These are phyloP conservation scores for Pedicia rivosa DNA, from an alignment of 2,888 invertebrate species.

Conservation along the genomic window DNA sequence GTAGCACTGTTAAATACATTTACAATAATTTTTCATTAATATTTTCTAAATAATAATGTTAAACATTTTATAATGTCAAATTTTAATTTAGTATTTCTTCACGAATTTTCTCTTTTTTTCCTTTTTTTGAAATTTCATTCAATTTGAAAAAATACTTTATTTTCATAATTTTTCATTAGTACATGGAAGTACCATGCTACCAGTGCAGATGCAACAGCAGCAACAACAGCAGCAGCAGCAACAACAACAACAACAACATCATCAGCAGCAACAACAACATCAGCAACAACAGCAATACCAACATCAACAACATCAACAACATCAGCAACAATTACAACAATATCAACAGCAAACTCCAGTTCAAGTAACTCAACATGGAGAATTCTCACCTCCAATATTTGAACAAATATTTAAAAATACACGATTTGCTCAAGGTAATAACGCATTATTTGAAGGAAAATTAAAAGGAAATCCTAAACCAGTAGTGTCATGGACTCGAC, in stretches of 20 bases:
- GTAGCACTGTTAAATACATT: too few relatives aligned
- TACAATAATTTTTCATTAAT: too few relatives aligned
- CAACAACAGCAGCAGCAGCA: constrained; percentile 3
- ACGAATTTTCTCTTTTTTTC: too few relatives aligned
- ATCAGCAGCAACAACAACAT: constrained; percentile 7
- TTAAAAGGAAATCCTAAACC: constrained; percentile 85
- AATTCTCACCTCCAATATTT: constrained; percentile 83
- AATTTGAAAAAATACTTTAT: constrained; percentile 1
- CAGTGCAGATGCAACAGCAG: not conserved
- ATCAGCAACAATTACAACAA: constrained; percentile 7
- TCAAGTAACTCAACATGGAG: constrained; percentile 46
- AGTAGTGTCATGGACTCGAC: constrained; percentile 78
- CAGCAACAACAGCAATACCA: constrained; percentile 23
- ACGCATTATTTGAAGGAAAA: constrained; percentile 83
- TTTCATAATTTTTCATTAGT: not conserved
- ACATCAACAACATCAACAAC: constrained; percentile 8
- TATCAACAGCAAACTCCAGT: constrained; percentile 29
- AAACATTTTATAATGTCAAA: too few relatives aligned
- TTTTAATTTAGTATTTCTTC: too few relatives aligned
- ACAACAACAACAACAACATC: constrained; percentile 8
- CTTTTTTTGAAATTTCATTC: too few relatives aligned
- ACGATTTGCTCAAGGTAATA: constrained; percentile 86
- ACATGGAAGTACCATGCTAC: constrained; percentile 1
- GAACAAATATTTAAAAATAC: constrained; percentile 92
- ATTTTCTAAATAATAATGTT: too few relatives aligned